Evolutionary conservation across 2,797 vertebrate genomes (phyloP).

Genomic region (Zenarchopterus dispar): DNA sequence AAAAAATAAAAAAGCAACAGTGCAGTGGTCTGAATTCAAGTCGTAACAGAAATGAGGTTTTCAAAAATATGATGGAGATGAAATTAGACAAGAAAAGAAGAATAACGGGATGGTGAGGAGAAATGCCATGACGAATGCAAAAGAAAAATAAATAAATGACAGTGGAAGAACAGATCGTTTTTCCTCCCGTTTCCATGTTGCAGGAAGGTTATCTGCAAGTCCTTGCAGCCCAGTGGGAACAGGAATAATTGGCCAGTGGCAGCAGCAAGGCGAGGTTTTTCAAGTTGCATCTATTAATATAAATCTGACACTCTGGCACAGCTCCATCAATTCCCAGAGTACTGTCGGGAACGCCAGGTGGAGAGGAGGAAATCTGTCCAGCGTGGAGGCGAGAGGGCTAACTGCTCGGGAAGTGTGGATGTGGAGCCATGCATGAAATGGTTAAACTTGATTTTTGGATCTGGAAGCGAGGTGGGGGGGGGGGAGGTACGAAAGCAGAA

Average conservation of each 20-base stretch:
- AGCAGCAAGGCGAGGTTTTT: constrained; percentile 64
- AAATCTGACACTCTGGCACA: constrained; percentile 52
- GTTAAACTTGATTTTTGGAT: no score
- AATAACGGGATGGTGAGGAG: constrained; percentile 2
- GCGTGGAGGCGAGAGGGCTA: constrained; percentile 39
- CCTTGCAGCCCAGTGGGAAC: constrained; percentile 44
- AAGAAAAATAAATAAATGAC: constrained; percentile 5
- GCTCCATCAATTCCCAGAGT: constrained; percentile 58
- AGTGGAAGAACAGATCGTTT: background rate
- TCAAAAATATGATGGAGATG: constrained; percentile 21
- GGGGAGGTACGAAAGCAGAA: no score
- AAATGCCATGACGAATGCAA: constrained; percentile 17
- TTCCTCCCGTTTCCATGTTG: constrained; percentile 9
- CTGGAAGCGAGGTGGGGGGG: no score
- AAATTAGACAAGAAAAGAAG: constrained; percentile 8
- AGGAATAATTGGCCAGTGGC: constrained; percentile 64
- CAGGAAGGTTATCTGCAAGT: constrained; percentile 54
- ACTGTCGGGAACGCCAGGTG: constrained; percentile 45
- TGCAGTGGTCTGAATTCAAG: background rate
- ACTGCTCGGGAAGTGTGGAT: constrained; percentile 26
- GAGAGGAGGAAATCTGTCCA: constrained; percentile 41
- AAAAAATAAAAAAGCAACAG: background rate
- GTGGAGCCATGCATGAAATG: constrained; percentile 43
- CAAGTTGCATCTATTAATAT: constrained; percentile 45
- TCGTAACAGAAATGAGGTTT: constrained; percentile 24